These are phyloP conservation scores for Mimachlamys varia DNA, from an alignment of 2,888 invertebrate genomes.

Conservation along the genomic window DNA sequence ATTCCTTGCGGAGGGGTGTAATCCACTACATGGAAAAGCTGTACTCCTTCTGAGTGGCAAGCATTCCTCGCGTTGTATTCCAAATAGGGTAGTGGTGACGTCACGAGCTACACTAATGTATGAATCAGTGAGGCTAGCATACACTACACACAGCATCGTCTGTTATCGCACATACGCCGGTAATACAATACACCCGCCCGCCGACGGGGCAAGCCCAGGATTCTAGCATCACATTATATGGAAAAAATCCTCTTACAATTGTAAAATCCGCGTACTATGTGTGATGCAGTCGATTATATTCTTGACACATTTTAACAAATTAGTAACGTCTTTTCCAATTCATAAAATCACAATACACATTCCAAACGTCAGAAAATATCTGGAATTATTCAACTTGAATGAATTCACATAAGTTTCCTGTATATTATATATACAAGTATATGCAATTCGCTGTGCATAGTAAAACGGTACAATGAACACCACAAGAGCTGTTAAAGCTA, in stretches of 20 bases:
- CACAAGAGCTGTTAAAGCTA: conserved; percentile 23
- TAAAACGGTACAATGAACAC: background rate
- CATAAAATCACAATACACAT: background rate
- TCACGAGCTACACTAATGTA: conserved; percentile 55
- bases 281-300: background rate
- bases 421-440: no score
- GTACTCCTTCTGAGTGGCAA: conserved; percentile 49
- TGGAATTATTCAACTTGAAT: background rate
- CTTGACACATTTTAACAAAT: background rate
- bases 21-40: conserved; percentile 31
- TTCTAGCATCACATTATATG: conserved; percentile 8
- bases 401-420: background rate
- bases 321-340: background rate
- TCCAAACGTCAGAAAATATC: background rate
- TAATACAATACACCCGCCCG: conserved; percentile 31
- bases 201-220: conserved; percentile 18
- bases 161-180: conserved; percentile 31
- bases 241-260: background rate
- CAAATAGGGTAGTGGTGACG: conserved; percentile 75
- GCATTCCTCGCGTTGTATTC: conserved; percentile 75
- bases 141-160: conserved; percentile 32
- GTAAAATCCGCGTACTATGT: background rate
- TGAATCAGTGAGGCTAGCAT: conserved; percentile 34
- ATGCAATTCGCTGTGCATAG: background rate
- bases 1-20: conserved; percentile 27